Evolutionary conservation across 2,113 vertebrate species (phyloP).

Genomic region (Cromileptes altivelis): DNA sequence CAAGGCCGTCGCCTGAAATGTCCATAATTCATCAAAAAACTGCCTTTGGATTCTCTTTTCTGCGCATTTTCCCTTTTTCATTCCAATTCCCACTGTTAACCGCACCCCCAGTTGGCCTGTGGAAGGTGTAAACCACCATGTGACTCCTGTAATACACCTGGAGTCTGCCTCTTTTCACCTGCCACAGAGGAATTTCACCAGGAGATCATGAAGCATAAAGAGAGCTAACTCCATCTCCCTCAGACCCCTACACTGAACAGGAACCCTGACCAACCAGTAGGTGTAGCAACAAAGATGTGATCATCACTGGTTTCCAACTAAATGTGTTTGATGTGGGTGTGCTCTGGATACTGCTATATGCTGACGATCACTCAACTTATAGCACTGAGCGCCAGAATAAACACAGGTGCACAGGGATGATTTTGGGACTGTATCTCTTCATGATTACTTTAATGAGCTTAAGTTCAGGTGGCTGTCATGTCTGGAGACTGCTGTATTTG

Average conservation of each 20-base stretch:
- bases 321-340: not conserved
- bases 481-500: not conserved
- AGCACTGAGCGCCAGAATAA: not conserved
- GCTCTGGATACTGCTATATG: not conserved
- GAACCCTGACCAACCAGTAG: not conserved
- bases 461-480: not conserved
- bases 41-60: not conserved
- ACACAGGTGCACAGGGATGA: not conserved
- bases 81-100: not conserved
- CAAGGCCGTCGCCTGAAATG: not conserved
- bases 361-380: not conserved
- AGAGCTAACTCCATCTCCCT: not conserved
- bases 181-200: not conserved
- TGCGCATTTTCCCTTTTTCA: not conserved
- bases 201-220: not conserved
- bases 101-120: not conserved
- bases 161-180: not conserved
- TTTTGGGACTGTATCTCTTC: constrained; percentile 5
- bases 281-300: not conserved
- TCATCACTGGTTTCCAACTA: not conserved
- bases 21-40: not conserved
- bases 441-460: too few relatives aligned
- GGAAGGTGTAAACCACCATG: not conserved
- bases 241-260: not conserved
- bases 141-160: not conserved